Conservation (phyloP, 2,888 invertebrate genomes). For the Neelides folsomi region DNA sequence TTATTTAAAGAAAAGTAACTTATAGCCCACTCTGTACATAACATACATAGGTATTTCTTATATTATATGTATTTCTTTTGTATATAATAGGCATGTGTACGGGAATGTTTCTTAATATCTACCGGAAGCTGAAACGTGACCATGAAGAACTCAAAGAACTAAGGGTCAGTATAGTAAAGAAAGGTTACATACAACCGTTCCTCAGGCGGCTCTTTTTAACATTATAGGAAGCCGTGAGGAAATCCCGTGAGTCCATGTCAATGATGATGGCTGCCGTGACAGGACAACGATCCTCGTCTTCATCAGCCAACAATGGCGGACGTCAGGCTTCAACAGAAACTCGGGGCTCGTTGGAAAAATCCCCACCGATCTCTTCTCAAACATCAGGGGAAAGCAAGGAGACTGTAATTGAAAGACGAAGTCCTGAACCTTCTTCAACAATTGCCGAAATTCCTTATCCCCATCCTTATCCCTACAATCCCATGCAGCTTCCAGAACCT, state of each 20-base stretch:
- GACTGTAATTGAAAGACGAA: slow-evolving; percentile 18
- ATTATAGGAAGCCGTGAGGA: slow-evolving; percentile 15
- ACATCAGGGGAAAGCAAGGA: slow-evolving; percentile 18
- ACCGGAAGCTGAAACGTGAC: slow-evolving; percentile 70
- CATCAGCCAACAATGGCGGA: neutral
- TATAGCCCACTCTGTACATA: too few relatives aligned
- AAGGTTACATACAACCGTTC: neutral
- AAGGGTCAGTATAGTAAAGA: slow-evolving; percentile 12
- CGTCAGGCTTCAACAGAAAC: neutral
- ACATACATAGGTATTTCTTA: too few relatives aligned
- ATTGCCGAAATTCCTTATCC: neutral
- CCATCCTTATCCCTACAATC: slow-evolving; percentile 7
- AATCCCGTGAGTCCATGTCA: slow-evolving; percentile 17
- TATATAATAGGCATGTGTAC: slow-evolving; percentile 74
- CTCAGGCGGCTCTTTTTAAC: neutral
- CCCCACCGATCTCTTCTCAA: slow-evolving; percentile 9
- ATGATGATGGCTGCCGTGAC: neutral
- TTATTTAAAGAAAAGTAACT: too few relatives aligned
- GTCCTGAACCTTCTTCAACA: too few relatives aligned
- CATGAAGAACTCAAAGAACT: slow-evolving; percentile 21
- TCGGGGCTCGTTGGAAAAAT: neutral
- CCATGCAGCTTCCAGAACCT: slow-evolving; percentile 15
- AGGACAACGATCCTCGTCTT: slow-evolving; percentile 6
- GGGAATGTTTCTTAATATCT: slow-evolving; percentile 76
- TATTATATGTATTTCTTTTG: too few relatives aligned